Evolutionary conservation across 2,797 vertebrate genomes (phyloP), one percentile per base, ranked within the genome.

Genomic region (Otus scops): DNA sequence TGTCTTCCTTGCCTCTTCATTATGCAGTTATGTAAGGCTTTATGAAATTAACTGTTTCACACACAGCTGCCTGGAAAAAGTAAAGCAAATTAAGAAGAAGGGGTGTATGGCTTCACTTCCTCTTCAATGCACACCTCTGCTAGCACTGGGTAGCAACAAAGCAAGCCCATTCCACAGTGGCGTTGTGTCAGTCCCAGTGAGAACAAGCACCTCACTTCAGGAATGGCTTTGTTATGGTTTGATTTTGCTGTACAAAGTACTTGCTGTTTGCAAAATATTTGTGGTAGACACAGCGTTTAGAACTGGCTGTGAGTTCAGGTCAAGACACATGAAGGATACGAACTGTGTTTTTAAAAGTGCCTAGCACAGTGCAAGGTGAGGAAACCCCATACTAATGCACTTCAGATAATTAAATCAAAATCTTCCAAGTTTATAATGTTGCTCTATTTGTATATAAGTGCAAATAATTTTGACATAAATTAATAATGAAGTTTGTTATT

Each of bases 21-120:
- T 92, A 95, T 54, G 68, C 85, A 83, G 41, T 89, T 95, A 88
- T 30, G 30, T 75, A 88, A 92, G 71, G 27, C 47, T 81, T 79
- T 89, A 53, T 79, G 69, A 71, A 89, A 87, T 92, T 69, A 93
- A 96, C 76, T 61, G 3, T 85, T 95, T 91, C 75, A 53, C 41
- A 57, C 30, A 95, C 93, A 95, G 79, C 68, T 56, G 80, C 73
- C 60, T 28, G 60, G 51, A 39, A 71, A 70, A 73, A 67, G 47
- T 39, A 84, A 79, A 89, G 32, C 7, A 57, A 68, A 88, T 22
- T 23, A 45, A 45, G 24, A 24, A 89, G 75, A 63, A 67, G 13
- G 28, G 17, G 2, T 0, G 0, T 6, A 26, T 41, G 36, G 39
- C 48, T 87, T 82, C 41, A 23, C 18, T 63, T 75, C 28, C 19